These are phyloP conservation scores for Drosophila leontia DNA, from an alignment of 1,140 invertebrate genomes.

Conservation along the genomic window DNA sequence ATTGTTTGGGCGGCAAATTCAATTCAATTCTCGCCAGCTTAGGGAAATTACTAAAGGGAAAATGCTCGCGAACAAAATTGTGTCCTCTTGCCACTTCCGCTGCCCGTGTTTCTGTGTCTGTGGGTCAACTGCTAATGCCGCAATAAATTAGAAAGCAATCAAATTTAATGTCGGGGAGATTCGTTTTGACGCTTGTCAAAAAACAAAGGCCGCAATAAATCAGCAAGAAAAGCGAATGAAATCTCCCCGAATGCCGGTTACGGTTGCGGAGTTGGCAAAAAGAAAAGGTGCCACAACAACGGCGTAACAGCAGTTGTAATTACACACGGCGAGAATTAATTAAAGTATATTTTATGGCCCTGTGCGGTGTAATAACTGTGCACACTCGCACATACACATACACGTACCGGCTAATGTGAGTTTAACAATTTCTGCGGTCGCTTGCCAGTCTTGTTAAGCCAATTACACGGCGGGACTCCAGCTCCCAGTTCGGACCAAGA, in stretches of 20 bases:
- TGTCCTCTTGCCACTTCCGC: constrained; percentile 3
- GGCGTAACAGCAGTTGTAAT: constrained; percentile 52
- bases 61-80: constrained; percentile 36
- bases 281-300: constrained; percentile 27
- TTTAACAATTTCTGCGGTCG: constrained; percentile 72
- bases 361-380: constrained; percentile 67
- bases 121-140: constrained; percentile 51
- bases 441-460: constrained; percentile 74
- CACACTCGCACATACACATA: constrained; percentile 28
- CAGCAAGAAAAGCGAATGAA: constrained; percentile 63
- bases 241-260: constrained; percentile 36
- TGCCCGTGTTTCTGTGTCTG: constrained; percentile 14
- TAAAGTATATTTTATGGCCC: constrained; percentile 77
- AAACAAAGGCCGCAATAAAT: constrained; percentile 68
- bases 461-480: constrained; percentile 61
- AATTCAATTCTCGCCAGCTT: constrained; percentile 42
- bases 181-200: constrained; percentile 67
- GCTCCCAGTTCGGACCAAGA: constrained; percentile 1
- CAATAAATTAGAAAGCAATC: constrained; percentile 58
- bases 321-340: constrained; percentile 67
- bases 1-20: constrained; percentile 42
- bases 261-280: constrained; percentile 43
- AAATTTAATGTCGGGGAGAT: constrained; percentile 49
- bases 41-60: constrained; percentile 38
- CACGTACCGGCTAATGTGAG: constrained; percentile 63